Conservation (phyloP, 1,140 invertebrate genomes). For the Andricus grossulariae region DNA sequence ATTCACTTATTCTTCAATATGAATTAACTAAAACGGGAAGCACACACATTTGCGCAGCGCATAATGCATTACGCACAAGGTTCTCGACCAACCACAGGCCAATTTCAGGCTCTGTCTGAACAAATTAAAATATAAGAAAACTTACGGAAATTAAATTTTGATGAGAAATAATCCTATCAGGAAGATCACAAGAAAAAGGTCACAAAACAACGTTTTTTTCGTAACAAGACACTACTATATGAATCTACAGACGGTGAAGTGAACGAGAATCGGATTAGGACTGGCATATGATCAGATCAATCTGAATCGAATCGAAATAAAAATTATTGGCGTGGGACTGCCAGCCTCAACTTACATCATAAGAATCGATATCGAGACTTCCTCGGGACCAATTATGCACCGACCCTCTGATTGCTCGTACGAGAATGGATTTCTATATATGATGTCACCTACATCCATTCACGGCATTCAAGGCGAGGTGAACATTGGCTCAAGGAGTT, state of each 20-base stretch:
- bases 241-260: background rate
- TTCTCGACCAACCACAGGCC: no score
- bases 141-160: background rate
- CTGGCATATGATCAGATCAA: no score
- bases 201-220: no score
- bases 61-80: no score
- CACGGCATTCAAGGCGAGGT: slow-evolving; percentile 11
- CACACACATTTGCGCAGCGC: no score
- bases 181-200: background rate
- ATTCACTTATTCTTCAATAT: no score
- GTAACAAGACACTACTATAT: background rate
- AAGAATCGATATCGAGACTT: slow-evolving; percentile 10
- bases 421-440: background rate
- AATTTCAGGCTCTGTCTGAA: no score
- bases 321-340: slow-evolving; percentile 1
- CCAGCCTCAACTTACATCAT: background rate
- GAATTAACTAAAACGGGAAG: no score
- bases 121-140: no score
- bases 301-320: background rate
- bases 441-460: slow-evolving; percentile 16
- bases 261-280: no score
- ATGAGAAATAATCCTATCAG: background rate
- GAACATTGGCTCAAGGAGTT: background rate
- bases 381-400: slow-evolving; percentile 12
- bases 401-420: background rate